Base-by-base conservation (phyloP, 2,888 invertebrate species). In the Rutpela maculata region DNA sequence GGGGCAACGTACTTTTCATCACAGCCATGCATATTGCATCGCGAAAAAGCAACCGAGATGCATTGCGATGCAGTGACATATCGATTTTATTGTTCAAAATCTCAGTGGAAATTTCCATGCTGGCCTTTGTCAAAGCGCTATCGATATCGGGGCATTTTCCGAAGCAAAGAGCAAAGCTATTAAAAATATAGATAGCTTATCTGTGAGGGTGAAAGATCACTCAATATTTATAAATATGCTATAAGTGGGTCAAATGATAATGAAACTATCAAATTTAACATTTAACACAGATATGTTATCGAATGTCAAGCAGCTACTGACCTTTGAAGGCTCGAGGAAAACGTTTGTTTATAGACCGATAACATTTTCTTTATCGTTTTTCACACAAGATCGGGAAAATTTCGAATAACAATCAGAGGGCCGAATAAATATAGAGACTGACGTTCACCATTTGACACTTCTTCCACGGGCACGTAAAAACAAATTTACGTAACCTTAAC, bases 261-360 rank as follows among this genome's bases (percentile, higher is more conserved):
- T n/a, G n/a, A 38, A 11, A 38, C 5, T 35, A 35, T 35, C 15
- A n/a, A 15, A n/a, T n/a, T 50, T 50, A 63, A 35, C 35, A 35
- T n/a, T 63, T 18, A 17, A 17, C 62, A 65, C 67, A 50, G 67
- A 67, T 67, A 67, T 9, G 55, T 68, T 76, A 73, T 76, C 68
- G n/a, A 56, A 74, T 74, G 78, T 75, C 75, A 79, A 80, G 63
- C 63, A 60, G 81, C 77, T 86, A 87, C 88, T 87, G 85, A 88
- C 88, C 88, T 88, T 86, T 87, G 87, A 17, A 88, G 77, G 81
- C 83, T 85, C 59, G 85, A 78, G 74, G 86, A 84, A 74, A 87
- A 79, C 43, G 86, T 84, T 79, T 87, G 87, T 85, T 88, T 88
- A 84, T 86, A 88, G 26, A 85, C 80, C 68, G 88, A 88, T 86